Conservation (phyloP, 2,797 vertebrate species). For the Spinibarbus caldwelli region DNA sequence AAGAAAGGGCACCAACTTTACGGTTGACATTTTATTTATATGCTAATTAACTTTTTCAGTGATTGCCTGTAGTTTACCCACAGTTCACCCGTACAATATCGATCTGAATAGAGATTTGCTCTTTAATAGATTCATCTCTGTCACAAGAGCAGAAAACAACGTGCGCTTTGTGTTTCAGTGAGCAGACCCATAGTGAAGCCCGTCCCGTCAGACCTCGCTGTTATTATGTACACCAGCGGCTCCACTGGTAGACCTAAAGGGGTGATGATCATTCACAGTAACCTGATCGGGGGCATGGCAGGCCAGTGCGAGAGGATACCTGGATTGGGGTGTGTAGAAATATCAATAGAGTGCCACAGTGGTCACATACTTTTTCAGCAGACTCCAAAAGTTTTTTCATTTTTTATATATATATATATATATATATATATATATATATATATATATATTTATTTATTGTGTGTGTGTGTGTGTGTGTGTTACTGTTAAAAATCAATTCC, state of each 20-base stretch:
- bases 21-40: conserved; percentile 5
- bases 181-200: conserved; percentile 80
- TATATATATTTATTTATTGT: no score
- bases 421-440: no score
- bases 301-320: conserved; percentile 97
- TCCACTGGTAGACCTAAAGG: conserved; percentile 96
- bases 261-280: conserved; percentile 95
- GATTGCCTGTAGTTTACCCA: neutral
- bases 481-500: neutral
- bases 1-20: conserved; percentile 46
- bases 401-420: no score
- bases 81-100: conserved; percentile 7
- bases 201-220: conserved; percentile 86
- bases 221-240: conserved; percentile 98
- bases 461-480: no score
- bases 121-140: neutral
- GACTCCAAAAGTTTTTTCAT: no score
- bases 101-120: neutral
- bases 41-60: conserved; percentile 1
- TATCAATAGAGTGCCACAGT: neutral
- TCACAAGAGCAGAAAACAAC: conserved; percentile 20
- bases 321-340: conserved; percentile 88
- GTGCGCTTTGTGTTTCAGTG: conserved; percentile 71
- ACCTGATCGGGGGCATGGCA: conserved; percentile 95
- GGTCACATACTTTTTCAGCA: neutral